phyloP scores from a whole-genome alignment of 2,113 vertebrate genomes.

The Talpa occidentalis region DNA sequence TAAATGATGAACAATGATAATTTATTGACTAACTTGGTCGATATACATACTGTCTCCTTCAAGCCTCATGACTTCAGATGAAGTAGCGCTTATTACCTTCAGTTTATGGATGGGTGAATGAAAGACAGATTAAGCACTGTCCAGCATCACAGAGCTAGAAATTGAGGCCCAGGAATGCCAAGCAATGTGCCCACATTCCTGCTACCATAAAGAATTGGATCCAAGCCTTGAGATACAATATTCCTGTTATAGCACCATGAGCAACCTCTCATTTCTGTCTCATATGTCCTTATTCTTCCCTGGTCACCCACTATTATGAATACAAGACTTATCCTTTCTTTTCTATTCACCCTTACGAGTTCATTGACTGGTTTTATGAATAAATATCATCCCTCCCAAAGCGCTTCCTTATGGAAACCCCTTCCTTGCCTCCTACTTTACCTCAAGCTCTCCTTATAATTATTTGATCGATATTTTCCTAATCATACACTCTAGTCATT shows the following conservation, averaged over 20 bases:
- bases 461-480: not conserved
- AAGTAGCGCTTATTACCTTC: not conserved
- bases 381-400: not conserved
- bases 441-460: not conserved
- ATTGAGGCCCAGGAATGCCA: not conserved
- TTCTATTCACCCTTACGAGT: not conserved
- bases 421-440: not conserved
- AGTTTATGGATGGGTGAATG: not conserved
- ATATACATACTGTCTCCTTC: not conserved
- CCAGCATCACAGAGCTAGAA: not conserved
- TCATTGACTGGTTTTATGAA: not conserved
- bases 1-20: not conserved
- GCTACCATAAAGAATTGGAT: not conserved
- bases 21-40: not conserved
- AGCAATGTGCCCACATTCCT: not conserved
- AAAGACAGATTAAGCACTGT: not conserved
- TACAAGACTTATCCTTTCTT: not conserved
- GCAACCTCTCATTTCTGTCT: not conserved
- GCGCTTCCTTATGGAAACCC: not conserved
- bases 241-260: not conserved
- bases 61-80: not conserved
- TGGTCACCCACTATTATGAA: not conserved
- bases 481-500: not conserved
- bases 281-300: not conserved
- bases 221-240: not conserved